Evolutionary conservation across 2,888 invertebrate genomes (phyloP), one percentile per base, ranked within the genome.

Genomic region (Teinopalpus imperialis): DNA sequence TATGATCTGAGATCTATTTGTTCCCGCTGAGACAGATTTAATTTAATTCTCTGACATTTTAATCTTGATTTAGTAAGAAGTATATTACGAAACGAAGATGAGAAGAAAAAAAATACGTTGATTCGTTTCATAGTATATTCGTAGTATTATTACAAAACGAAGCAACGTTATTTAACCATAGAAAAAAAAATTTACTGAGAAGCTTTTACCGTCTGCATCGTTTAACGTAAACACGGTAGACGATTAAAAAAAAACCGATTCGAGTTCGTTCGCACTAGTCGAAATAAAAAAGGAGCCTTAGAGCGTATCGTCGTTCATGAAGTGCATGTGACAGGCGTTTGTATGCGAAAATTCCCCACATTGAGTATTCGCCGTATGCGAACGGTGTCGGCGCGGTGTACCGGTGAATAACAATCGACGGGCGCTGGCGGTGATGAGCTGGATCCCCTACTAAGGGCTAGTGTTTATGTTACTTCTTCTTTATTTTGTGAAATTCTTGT

Each of bases 281-380:
- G 21, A 35, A 20, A 20, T 24, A 36, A 47, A 45, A 46, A 35
- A 30, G 13, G 16, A 27, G 48, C 18, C 44, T 50, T 52, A 52
- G 46, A 48, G 42, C 18, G 41, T 39, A 26, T 31, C 32, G 48
- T 31, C 45, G 48, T 30, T 43, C 37, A 44, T 53, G 58, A 54
- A 53, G 56, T 53, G 52, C 52, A 43, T 47, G 49, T 37, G 48
- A 54, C 56, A 52, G 37, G 35, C 43, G 60, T 56, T 48, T 49
- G 73, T 69, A 72, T 71, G 72, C 69, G 68, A 77, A 74, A 81
- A 87, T 81, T 85, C 81, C 82, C 78, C 77, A 67, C 82, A 83
- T 82, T 77, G 72, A 65, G 79, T 72, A 87, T 86, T 76, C 81
- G 67, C 61, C 53, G 72, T 76, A 78, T 77, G 81, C 76, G 63